Base-by-base conservation (phyloP, 2,113 vertebrate genomes). In the Xenopus borealis region DNA sequence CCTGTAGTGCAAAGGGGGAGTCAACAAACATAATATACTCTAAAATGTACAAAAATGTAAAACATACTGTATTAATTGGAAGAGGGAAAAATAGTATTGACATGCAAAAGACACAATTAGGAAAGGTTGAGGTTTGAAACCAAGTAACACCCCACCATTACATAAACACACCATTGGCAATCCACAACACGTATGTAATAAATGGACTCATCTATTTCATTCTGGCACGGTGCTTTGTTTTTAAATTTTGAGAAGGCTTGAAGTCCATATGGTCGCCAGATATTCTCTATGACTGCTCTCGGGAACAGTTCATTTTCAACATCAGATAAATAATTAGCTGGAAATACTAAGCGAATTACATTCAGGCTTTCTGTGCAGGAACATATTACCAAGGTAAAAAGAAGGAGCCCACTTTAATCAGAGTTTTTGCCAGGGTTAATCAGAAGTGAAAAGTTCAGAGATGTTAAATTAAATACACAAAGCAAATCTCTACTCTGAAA, bases 241-340 rank as follows among this genome's bases (percentile, higher is more conserved):
- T 71, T 78, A 80, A 55, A 80, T 78, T 81, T 76, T 81, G 64
- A 80, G 79, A 81, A 59, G 53, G 78, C 82, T 85, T 85, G 77
- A 72, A 81, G 71, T 83, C 80, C 83, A 86, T 85, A 80, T 86
- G 82, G 81, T 79, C 78, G 81, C 81, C 86, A 87, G 84, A 81
- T 69, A 72, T 64, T 76, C 3, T 0, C 59, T 82, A 64, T 80
- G 12, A 27, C 7, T 23, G 50, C 10, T 20, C 18, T 68, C 45
- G 18, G 45, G 58, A 62, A 66, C 57, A 18, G 66, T 53, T 62
- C 58, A 52, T 20, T 69, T 63, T 76, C 66, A 63, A 45, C n/a
- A 63, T 63, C 46, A 63, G 65, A 55, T 69, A 73, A 73, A 73
- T 66, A 73, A 66, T 73, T 57, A 73, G 62, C 18, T 58, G 62